phyloP scores from a whole-genome alignment of 1,140 invertebrate genomes.

The Lepidostoma basale region DNA sequence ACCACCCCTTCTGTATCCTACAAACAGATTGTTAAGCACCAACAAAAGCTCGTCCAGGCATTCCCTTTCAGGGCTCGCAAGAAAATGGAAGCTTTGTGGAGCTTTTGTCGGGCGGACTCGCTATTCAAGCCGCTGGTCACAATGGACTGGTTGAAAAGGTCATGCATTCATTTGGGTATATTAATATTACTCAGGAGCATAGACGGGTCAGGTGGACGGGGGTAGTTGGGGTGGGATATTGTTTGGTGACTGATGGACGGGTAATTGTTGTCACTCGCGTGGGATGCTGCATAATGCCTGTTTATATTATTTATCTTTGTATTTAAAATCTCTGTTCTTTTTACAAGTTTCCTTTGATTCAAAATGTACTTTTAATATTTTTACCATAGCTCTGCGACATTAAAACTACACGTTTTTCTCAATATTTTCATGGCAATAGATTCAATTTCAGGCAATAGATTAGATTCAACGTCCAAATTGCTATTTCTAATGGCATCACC shows the following conservation, averaged over 20 bases:
- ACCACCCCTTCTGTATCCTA: slow-evolving; percentile 11
- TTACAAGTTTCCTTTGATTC: too few species aligned
- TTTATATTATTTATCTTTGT: too few species aligned
- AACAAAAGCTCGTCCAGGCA: slow-evolving; percentile 36
- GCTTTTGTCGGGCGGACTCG: slow-evolving; percentile 32
- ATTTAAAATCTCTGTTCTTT: too few species aligned
- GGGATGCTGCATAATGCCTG: slow-evolving; percentile 16
- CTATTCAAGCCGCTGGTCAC: slow-evolving; percentile 30
- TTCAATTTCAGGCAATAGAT: too few species aligned
- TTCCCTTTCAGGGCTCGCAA: too few species aligned
- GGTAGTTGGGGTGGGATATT: slow-evolving; percentile 23
- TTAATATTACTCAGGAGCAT: slow-evolving; percentile 38
- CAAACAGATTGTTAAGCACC: slow-evolving; percentile 41
- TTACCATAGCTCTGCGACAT: too few species aligned
- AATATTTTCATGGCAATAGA: too few species aligned
- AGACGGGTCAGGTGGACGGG: slow-evolving; percentile 17
- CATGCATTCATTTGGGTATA: slow-evolving; percentile 43
- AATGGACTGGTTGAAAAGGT: slow-evolving; percentile 41
- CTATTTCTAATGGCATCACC: too few species aligned
- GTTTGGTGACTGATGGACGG: slow-evolving; percentile 10
- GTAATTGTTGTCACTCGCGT: slow-evolving; percentile 23
- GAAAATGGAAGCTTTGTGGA: slow-evolving; percentile 34
- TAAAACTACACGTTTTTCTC: too few species aligned
- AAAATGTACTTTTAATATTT: too few species aligned
- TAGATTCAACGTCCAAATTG: too few species aligned